phyloP scores from a whole-genome alignment of 2,797 vertebrate genomes.

The Phoebastria nigripes region DNA sequence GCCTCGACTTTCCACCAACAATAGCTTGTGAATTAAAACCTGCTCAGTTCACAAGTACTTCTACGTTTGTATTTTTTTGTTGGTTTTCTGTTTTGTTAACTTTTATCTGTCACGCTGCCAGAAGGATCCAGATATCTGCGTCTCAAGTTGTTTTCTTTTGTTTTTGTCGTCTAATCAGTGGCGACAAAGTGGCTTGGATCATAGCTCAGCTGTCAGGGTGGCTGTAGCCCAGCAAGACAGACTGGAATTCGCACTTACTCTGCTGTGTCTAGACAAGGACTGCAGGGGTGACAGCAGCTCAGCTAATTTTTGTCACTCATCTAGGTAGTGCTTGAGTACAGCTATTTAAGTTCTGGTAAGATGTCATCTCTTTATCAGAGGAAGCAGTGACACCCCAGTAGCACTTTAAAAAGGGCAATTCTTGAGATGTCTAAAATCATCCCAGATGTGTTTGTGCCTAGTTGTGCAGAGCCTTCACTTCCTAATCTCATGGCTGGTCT shows the following conservation, averaged over 20 bases:
- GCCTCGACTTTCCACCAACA: neutral
- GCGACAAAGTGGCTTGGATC: neutral
- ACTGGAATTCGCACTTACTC: neutral
- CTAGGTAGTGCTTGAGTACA: constrained; percentile 17
- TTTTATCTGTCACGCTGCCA: neutral
- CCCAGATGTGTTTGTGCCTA: neutral
- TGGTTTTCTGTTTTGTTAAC: neutral
- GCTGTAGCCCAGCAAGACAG: constrained; percentile 17
- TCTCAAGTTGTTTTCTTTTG: neutral
- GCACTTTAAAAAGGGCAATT: neutral
- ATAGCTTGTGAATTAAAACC: neutral
- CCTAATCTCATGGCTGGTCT: neutral
- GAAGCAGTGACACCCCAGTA: neutral
- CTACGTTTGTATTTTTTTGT: neutral
- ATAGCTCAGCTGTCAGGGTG: neutral
- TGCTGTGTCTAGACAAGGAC: neutral
- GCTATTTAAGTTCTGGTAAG: constrained; percentile 25
- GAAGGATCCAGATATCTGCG: neutral
- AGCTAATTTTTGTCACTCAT: constrained; percentile 46
- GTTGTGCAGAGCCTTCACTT: neutral
- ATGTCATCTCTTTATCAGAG: constrained; percentile 2
- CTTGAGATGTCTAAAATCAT: neutral
- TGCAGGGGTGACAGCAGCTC: constrained; percentile 24
- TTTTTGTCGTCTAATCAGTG: neutral
- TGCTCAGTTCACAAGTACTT: neutral